Percentiles rank a stretch among this genome's conserved stretches.
phyloP scores from a whole-genome alignment of 2,113 vertebrate species.

The Oryzias melastigma region DNA sequence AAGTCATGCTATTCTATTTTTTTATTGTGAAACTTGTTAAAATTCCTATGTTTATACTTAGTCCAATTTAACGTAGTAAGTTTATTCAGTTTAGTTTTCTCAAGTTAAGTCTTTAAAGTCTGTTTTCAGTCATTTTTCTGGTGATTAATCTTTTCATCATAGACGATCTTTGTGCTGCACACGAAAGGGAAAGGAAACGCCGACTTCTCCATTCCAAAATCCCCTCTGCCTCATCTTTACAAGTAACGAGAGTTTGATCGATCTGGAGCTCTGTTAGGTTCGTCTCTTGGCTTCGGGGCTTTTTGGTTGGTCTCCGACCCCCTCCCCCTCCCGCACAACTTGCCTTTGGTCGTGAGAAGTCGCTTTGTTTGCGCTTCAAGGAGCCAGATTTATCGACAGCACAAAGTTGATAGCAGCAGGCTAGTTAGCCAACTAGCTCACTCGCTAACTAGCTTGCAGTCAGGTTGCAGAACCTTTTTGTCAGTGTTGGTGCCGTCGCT shows the following conservation, averaged over 20 bases:
- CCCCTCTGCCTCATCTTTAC: conserved; percentile 41
- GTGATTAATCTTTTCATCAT: background rate
- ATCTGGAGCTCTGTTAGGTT: conserved; percentile 35
- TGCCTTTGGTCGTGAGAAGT: conserved; percentile 16
- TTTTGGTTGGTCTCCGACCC: conserved; percentile 4
- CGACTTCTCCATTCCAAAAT: conserved; percentile 60
- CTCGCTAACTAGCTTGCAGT: conserved; percentile 37
- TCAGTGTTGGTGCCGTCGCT: conserved; percentile 20
- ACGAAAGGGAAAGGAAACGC: conserved; percentile 72
- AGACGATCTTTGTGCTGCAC: conserved; percentile 62
- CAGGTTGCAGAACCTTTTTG: too few relatives aligned
- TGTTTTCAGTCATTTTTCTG: background rate
- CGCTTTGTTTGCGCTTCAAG: conserved; percentile 19
- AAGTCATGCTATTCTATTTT: too few relatives aligned
- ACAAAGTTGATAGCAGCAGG: conserved; percentile 63
- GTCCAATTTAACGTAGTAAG: background rate
- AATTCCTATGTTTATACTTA: too few relatives aligned
- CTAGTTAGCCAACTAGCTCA: conserved; percentile 58
- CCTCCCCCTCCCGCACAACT: conserved; percentile 15
- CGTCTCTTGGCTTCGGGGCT: conserved; percentile 14
- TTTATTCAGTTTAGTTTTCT: background rate
- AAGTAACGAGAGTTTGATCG: conserved; percentile 47
- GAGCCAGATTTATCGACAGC: conserved; percentile 49
- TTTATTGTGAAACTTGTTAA: too few relatives aligned
- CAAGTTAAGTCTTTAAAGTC: background rate